These are phyloP conservation scores for Eurystomus gularis DNA, from an alignment of 2,113 vertebrate species.

Conservation along the genomic window DNA sequence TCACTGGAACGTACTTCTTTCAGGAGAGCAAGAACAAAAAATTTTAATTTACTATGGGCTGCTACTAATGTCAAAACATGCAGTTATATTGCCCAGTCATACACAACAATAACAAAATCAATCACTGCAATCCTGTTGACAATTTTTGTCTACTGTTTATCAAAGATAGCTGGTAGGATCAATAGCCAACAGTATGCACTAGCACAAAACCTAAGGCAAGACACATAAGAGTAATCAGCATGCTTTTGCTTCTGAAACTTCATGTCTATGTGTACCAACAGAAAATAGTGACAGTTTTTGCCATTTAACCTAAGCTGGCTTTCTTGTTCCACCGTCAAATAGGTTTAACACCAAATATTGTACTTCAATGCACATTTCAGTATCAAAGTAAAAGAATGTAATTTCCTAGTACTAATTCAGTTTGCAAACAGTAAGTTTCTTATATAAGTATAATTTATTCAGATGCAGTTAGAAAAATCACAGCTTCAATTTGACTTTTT, in stretches of 20 bases:
- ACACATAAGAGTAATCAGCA: background rate
- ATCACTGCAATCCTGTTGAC: background rate
- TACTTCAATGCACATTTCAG: background rate
- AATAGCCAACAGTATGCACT: background rate
- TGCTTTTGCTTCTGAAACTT: background rate
- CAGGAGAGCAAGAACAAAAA: background rate
- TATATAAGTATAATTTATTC: background rate
- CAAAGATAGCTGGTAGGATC: constrained; percentile 2
- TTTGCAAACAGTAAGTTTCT: background rate
- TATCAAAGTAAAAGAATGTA: background rate
- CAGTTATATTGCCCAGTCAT: background rate
- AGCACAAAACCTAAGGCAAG: background rate
- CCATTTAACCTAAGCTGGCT: background rate
- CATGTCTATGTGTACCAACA: background rate
- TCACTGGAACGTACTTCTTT: background rate
- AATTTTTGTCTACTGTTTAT: constrained; percentile 26
- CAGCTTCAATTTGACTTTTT: background rate
- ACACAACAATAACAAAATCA: constrained; percentile 20
- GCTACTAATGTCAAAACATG: background rate
- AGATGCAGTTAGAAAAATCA: background rate
- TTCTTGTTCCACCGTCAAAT: background rate
- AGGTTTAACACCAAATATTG: background rate
- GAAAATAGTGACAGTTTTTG: background rate
- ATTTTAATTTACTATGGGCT: background rate
- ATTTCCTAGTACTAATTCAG: background rate